Conservation (phyloP, 2,888 invertebrate species). For the Folsomia candida region DNA sequence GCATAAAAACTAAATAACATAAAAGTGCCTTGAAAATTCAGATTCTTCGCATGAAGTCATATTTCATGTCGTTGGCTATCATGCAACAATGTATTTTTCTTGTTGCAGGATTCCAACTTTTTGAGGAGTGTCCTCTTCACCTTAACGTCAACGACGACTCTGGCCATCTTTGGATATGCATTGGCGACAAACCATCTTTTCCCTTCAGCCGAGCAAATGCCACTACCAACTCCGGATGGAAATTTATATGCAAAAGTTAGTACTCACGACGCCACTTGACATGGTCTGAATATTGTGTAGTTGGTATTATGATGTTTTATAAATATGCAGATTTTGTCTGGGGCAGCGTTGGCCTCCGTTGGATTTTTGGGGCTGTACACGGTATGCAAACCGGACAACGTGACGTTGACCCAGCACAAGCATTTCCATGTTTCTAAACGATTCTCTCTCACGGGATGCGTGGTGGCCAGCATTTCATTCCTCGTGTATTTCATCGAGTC, state of each 20-base stretch:
- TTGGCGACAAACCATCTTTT: conserved; percentile 40
- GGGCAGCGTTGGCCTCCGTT: conserved; percentile 47
- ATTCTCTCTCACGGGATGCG: conserved; percentile 47
- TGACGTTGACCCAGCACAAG: conserved; percentile 47
- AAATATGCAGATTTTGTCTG: conserved; percentile 43
- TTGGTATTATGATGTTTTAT: neutral
- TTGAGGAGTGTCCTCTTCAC: conserved; percentile 41
- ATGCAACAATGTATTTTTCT: too few species aligned
- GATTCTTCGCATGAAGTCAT: too few species aligned
- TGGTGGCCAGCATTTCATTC: conserved; percentile 42
- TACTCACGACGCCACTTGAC: too few species aligned
- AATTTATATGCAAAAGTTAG: conserved; percentile 47
- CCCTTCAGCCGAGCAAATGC: conserved; percentile 33
- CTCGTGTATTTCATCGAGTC: conserved; percentile 47
- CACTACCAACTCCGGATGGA: conserved; percentile 43
- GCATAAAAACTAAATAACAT: too few species aligned
- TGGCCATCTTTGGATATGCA: conserved; percentile 48
- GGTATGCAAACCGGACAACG: conserved; percentile 47
- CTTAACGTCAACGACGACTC: conserved; percentile 42
- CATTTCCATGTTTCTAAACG: conserved; percentile 49
- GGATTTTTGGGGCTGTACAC: conserved; percentile 47
- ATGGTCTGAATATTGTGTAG: neutral
- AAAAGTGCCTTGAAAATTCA: too few species aligned
- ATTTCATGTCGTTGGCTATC: too few species aligned
- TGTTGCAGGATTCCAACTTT: conserved; percentile 45